Percentiles rank a stretch among this genome's conserved stretches.
phyloP scores from a whole-genome alignment of 2,888 invertebrate genomes.

The Gibbula magus region DNA sequence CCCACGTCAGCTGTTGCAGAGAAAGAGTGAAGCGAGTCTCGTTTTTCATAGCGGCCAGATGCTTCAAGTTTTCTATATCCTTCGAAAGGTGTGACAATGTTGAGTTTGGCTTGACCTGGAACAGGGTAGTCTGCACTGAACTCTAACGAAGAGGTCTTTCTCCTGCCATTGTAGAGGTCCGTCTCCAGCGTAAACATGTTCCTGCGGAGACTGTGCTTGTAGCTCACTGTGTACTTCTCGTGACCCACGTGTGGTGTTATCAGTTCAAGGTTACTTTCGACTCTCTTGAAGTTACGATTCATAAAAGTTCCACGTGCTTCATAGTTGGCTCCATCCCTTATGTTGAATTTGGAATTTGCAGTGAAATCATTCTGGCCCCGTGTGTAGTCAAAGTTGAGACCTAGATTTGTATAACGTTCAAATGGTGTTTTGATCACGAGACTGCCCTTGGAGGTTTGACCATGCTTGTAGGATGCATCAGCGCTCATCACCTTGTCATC shows the following conservation, averaged over 20 bases:
- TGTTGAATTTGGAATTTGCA: slow-evolving; percentile 30
- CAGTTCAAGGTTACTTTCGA: slow-evolving; percentile 35
- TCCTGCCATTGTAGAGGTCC: not conserved
- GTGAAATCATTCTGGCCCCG: slow-evolving; percentile 31
- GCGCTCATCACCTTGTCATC: not conserved
- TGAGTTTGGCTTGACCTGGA: not conserved
- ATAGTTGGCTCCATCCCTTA: slow-evolving; percentile 15
- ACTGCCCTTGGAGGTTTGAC: slow-evolving; percentile 8
- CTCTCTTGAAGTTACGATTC: slow-evolving; percentile 27
- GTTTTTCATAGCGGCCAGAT: not conserved
- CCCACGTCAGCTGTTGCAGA: slow-evolving; percentile 7
- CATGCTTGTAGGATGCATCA: not conserved
- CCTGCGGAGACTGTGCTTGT: slow-evolving; percentile 4
- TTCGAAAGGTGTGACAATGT: not conserved
- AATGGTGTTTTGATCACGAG: slow-evolving; percentile 28
- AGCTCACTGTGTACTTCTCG: slow-evolving; percentile 26
- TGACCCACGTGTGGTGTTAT: slow-evolving; percentile 33
- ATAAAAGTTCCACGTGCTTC: slow-evolving; percentile 32
- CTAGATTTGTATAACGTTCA: slow-evolving; percentile 22
- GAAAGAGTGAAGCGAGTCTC: not conserved
- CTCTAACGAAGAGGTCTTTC: not conserved
- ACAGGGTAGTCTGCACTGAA: not conserved
- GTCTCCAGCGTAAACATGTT: not conserved
- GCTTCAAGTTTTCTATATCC: slow-evolving; percentile 17
- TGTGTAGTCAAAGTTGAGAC: slow-evolving; percentile 36